Base-by-base conservation (phyloP, 1,140 invertebrate genomes). In the Lanistes nyassanus region DNA sequence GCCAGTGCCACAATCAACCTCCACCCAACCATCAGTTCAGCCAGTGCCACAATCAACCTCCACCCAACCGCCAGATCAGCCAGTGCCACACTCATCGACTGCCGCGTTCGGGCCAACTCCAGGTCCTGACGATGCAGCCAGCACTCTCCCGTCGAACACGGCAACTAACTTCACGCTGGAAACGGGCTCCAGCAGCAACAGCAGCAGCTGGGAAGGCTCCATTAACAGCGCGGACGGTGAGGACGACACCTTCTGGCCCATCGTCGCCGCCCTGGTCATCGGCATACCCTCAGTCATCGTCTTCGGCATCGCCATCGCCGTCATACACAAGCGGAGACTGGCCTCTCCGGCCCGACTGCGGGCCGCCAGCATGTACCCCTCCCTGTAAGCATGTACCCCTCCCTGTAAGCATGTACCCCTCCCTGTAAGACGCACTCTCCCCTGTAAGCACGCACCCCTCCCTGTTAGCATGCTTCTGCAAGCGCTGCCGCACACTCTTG, bases 221-320 rank as follows among this genome's bases (percentile, higher is more conserved):
- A 64, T 6, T 23, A 64, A 37, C 23, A 60, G 37, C 34, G n/a
- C 37, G 3, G 64, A 74, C 3, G 26, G n/a, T 19, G 9, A 69
- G 11, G 70, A 71, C n/a, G 78, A 77, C 62, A 53, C 67, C 9
- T 73, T 81, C 66, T 79, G 78, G 78, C 78, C 78, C 16, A 68
- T 78, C 23, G 76, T 81, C 4, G 72, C 76, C 16, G 76, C 78
- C 19, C 56, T 81, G n/a, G 80, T 81, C 31, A 73, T 81, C 23
- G 78, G 78, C 19, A 76, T 81, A 36, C 78, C 78, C 16, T 72
- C 76, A 11, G 66, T 81, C 39, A 77, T 81, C 70, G 78, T 81
- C 21, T 72, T 81, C 31, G 76, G 74, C 29, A 81, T 81, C 36
- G 78, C 78, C 16, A 77, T 81, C 47, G 66, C 65, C 19, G 80